Percentiles rank a stretch among this genome's conserved stretches.
Conservation (phyloP, 1,140 invertebrate genomes). For the Thalassaphorura encarpata region DNA sequence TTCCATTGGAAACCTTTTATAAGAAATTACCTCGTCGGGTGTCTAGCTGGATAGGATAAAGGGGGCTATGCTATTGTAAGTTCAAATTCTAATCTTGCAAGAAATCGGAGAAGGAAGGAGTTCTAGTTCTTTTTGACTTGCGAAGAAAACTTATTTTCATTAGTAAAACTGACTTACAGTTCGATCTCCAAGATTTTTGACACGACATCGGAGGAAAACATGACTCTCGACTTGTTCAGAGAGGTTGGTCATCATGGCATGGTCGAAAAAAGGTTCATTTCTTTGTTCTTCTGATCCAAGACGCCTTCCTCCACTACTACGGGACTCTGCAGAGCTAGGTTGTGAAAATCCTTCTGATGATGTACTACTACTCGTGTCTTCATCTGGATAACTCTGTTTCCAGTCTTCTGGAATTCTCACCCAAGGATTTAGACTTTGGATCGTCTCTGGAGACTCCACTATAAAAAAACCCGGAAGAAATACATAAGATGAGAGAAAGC, state of each 20-base stretch:
- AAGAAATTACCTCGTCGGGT: too few relatives aligned
- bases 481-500: not conserved
- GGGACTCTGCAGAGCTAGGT: not conserved
- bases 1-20: too few relatives aligned
- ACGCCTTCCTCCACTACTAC: not conserved
- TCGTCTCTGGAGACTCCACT: constrained; percentile 30
- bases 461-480: not conserved
- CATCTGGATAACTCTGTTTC: constrained; percentile 20
- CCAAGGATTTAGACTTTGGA: constrained; percentile 32
- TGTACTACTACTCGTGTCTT: constrained; percentile 16
- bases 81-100: too few relatives aligned
- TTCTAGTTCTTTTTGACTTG: too few relatives aligned
- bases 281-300: constrained; percentile 11
- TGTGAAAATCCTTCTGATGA: constrained; percentile 5
- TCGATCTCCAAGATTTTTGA: constrained; percentile 54
- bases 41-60: too few relatives aligned
- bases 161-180: constrained; percentile 43
- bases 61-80: too few relatives aligned
- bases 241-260: constrained; percentile 61
- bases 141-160: too few relatives aligned
- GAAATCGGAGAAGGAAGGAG: too few relatives aligned
- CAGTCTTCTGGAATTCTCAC: constrained; percentile 31
- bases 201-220: constrained; percentile 70
- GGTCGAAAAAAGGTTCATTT: constrained; percentile 41
- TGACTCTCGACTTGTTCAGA: constrained; percentile 72